These are phyloP conservation scores for Drosophila leontia DNA, from an alignment of 1,140 invertebrate genomes.

Conservation along the genomic window DNA sequence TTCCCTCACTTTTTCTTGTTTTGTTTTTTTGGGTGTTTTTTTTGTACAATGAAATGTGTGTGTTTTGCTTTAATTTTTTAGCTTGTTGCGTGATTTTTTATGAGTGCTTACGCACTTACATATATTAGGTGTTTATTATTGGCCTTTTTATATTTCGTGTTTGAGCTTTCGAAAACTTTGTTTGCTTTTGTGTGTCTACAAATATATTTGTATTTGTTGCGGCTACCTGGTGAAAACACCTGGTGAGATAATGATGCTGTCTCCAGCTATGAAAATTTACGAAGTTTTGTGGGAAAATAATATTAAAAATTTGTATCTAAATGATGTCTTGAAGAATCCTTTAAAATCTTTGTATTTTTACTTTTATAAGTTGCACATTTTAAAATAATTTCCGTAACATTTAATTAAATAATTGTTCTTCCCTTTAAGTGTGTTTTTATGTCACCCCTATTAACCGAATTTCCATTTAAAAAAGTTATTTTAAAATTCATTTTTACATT, in stretches of 20 bases:
- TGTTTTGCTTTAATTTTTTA: constrained; percentile 7
- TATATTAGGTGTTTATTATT: constrained; percentile 19
- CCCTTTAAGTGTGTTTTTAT: background rate
- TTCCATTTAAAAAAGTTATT: background rate
- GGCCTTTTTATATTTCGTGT: constrained; percentile 4
- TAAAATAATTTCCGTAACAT: background rate
- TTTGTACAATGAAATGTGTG: constrained; percentile 13
- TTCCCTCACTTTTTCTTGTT: constrained; percentile 7
- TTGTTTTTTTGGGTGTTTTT: constrained; percentile 8
- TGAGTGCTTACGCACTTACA: background rate
- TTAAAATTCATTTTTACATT: constrained; percentile 3
- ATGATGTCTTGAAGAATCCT: background rate
- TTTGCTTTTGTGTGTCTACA: constrained; percentile 6
- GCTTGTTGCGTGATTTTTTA: constrained; percentile 4
- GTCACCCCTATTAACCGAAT: background rate
- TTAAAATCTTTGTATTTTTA: background rate
- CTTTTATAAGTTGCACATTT: background rate
- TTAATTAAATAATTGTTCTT: background rate
- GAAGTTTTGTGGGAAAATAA: background rate
- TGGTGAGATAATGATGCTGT: constrained; percentile 18
- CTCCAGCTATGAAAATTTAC: constrained; percentile 2
- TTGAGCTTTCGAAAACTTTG: background rate
- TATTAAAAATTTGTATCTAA: background rate
- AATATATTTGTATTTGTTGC: background rate
- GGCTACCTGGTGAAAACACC: constrained; percentile 43